Evolutionary conservation across 1,140 invertebrate species (phyloP).

Genomic region (Ditylenchus dipsaci): DNA sequence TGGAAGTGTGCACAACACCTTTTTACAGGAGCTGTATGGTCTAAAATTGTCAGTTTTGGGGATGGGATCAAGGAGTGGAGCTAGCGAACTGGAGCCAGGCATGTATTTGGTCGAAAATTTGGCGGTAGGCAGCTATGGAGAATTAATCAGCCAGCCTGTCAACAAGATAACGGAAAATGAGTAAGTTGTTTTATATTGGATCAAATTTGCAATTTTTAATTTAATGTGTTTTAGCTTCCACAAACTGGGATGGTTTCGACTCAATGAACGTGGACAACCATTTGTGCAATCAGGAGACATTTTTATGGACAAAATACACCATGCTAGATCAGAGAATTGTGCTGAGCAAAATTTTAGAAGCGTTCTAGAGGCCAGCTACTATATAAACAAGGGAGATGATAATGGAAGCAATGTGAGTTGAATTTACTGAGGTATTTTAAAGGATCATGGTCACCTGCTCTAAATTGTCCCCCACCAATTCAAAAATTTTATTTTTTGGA

Average conservation of each 20-base stretch:
- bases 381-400: constrained; percentile 11
- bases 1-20: constrained; percentile 21
- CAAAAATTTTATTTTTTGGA: no score
- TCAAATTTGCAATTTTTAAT: not conserved
- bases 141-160: constrained; percentile 30
- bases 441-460: no score
- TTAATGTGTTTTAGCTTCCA: constrained; percentile 32
- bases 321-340: constrained; percentile 40
- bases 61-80: constrained; percentile 10
- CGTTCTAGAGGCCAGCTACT: constrained; percentile 42
- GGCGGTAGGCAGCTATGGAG: constrained; percentile 20
- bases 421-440: not conserved
- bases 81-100: constrained; percentile 28
- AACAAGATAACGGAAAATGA: constrained; percentile 44
- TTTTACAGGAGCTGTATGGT: constrained; percentile 12
- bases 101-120: constrained; percentile 44
- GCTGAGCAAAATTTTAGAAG: constrained; percentile 33
- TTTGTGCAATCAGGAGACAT: constrained; percentile 38
- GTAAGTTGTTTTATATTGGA: constrained; percentile 8
- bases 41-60: constrained; percentile 27
- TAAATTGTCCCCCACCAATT: no score
- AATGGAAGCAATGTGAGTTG: not conserved
- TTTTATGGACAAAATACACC: constrained; percentile 41
- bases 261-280: constrained; percentile 22
- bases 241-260: constrained; percentile 44